Percentiles rank a stretch among this genome's conserved stretches.
Conservation (phyloP, 2,113 vertebrate genomes). For the Nycticorax nycticorax region DNA sequence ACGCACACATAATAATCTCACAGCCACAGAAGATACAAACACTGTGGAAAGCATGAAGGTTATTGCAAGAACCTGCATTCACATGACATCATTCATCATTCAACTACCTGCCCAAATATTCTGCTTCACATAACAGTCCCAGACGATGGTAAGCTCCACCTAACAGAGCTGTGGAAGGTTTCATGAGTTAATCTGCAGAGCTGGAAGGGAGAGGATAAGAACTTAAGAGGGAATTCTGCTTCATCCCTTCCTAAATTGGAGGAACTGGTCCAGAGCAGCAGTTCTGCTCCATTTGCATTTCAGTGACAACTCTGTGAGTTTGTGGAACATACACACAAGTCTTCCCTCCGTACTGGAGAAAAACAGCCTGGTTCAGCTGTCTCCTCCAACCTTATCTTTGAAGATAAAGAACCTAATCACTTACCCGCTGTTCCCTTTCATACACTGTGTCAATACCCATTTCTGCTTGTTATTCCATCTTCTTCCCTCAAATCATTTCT, state of each 20-base stretch:
- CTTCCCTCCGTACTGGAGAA: fast-evolving
- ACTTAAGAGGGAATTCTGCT: neutral
- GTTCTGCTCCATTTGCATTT: neutral
- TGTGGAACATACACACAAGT: neutral
- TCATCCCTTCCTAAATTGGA: neutral
- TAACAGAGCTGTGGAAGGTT: neutral
- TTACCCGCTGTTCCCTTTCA: neutral
- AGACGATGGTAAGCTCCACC: neutral
- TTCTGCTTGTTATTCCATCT: neutral
- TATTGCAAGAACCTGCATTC: neutral
- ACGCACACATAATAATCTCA: neutral
- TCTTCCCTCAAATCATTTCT: neutral
- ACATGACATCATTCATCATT: neutral
- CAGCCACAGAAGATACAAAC: neutral
- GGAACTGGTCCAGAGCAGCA: neutral
- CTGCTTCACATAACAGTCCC: neutral
- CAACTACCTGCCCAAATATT: neutral
- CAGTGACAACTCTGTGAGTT: neutral
- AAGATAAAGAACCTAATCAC: slow-evolving; percentile 16
- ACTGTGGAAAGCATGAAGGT: neutral
- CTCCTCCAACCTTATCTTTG: neutral
- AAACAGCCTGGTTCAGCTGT: neutral
- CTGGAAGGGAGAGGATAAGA: neutral
- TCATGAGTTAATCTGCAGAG: neutral
- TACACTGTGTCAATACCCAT: neutral